Evolutionary conservation across 2,113 vertebrate genomes (phyloP).

Genomic region (Corythaeola cristata): DNA sequence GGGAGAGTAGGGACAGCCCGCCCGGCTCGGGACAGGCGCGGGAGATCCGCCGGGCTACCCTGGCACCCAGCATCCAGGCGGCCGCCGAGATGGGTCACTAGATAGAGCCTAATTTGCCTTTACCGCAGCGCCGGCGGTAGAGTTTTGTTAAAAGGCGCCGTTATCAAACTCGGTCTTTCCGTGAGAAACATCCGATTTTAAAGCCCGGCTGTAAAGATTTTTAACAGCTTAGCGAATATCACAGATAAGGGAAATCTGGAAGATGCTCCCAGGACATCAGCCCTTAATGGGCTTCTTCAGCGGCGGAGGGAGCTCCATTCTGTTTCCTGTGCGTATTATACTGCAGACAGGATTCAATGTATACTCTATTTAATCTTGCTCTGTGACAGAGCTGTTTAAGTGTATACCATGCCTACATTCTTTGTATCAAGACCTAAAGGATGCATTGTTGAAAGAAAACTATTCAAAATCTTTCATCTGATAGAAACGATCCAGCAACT

Average conservation of each 20-base stretch:
- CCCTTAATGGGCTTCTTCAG: conserved; percentile 42
- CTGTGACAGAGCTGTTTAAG: conserved; percentile 72
- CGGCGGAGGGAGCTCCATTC: conserved; percentile 18
- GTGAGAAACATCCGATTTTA: background rate
- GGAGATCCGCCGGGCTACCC: background rate
- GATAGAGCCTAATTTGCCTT: background rate
- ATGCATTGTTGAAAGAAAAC: conserved; percentile 74
- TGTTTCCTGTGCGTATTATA: background rate
- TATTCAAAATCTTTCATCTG: conserved; percentile 75
- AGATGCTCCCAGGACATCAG: conserved; percentile 33
- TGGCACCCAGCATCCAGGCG: background rate
- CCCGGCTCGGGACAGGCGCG: background rate
- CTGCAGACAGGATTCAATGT: conserved; percentile 52
- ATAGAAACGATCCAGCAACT: conserved; percentile 71
- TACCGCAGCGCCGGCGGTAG: background rate
- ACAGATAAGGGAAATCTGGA: conserved; percentile 39
- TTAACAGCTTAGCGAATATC: conserved; percentile 44
- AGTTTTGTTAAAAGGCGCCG: background rate
- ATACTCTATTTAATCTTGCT: conserved; percentile 61
- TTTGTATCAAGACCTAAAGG: conserved; percentile 70
- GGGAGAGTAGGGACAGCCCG: background rate
- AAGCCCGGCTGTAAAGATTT: conserved; percentile 14
- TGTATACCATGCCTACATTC: conserved; percentile 69
- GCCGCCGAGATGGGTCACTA: background rate
- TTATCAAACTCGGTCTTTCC: background rate